Evolutionary conservation across 2,888 invertebrate genomes (phyloP).

Genomic region (Caenorhabditis zanzibari): DNA sequence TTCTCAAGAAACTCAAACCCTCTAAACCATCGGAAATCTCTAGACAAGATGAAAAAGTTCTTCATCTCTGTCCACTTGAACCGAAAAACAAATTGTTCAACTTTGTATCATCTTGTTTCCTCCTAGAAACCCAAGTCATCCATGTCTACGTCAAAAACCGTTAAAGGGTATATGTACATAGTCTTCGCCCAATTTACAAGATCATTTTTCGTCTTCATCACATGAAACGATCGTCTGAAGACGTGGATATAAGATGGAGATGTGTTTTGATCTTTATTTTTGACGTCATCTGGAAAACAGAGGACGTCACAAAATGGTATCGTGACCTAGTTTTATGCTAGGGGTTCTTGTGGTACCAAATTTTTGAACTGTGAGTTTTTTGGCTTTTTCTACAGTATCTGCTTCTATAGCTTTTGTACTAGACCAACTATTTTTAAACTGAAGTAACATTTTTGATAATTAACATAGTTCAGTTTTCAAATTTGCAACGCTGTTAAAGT

Average conservation of each 20-base stretch:
- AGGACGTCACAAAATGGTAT: conserved; percentile 23
- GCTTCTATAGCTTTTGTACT: too few relatives aligned
- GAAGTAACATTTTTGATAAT: too few relatives aligned
- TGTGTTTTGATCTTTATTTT: conserved; percentile 46
- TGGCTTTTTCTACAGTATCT: too few relatives aligned
- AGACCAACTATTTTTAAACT: too few relatives aligned
- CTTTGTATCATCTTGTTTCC: conserved; percentile 7
- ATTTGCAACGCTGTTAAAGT: too few relatives aligned
- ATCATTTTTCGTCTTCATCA: conserved; percentile 39
- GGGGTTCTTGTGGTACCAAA: not conserved
- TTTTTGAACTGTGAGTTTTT: not conserved
- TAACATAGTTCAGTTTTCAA: too few relatives aligned
- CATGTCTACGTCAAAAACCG: conserved; percentile 29
- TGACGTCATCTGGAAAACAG: conserved; percentile 35
- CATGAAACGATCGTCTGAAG: conserved; percentile 32
- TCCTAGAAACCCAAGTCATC: too few relatives aligned
- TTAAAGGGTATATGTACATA: not conserved
- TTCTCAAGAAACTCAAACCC: not conserved
- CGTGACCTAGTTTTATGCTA: conserved; percentile 50
- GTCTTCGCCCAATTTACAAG: conserved; percentile 53
- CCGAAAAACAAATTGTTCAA: conserved; percentile 10
- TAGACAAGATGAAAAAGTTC: not conserved
- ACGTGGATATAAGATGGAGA: not conserved
- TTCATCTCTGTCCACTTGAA: conserved; percentile 22
- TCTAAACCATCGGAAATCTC: conserved; percentile 13